A percentile compares a stretch with the other conserved stretches of the same genome.
phyloP scores from a whole-genome alignment of 2,888 invertebrate genomes.

The Xylophagus ater region DNA sequence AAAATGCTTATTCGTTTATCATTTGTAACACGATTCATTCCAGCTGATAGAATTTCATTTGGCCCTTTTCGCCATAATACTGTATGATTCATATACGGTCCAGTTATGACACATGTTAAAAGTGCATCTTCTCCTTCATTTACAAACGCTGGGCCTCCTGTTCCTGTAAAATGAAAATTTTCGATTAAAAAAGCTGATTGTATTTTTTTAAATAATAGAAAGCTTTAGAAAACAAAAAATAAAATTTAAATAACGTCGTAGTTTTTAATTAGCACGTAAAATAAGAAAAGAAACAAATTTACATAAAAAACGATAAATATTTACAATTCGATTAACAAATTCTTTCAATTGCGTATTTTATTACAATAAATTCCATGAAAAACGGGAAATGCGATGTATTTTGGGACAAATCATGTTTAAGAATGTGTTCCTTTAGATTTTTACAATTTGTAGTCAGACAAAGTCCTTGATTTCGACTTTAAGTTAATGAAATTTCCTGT shows the following conservation, averaged over 20 bases:
- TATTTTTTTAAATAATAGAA: background rate
- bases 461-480: too few relatives aligned
- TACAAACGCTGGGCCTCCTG: constrained; percentile 39
- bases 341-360: background rate
- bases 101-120: constrained; percentile 68
- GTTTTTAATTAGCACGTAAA: too few relatives aligned
- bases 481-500: too few relatives aligned
- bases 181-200: background rate
- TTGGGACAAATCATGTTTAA: too few relatives aligned
- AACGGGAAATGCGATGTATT: too few relatives aligned
- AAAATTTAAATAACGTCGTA: background rate
- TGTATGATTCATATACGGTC: constrained; percentile 46
- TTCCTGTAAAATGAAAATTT: constrained; percentile 24
- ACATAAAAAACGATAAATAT: background rate
- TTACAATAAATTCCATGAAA: too few relatives aligned
- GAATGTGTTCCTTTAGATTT: too few relatives aligned
- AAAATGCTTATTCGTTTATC: constrained; percentile 61
- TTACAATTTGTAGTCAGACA: too few relatives aligned
- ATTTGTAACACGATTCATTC: constrained; percentile 59
- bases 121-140: constrained; percentile 66
- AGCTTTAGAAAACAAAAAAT: background rate
- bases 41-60: constrained; percentile 62
- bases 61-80: constrained; percentile 66
- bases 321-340: background rate
- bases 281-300: background rate